These are phyloP conservation scores for Ammodytes dubius DNA, from an alignment of 2,113 vertebrate genomes.

Conservation along the genomic window DNA sequence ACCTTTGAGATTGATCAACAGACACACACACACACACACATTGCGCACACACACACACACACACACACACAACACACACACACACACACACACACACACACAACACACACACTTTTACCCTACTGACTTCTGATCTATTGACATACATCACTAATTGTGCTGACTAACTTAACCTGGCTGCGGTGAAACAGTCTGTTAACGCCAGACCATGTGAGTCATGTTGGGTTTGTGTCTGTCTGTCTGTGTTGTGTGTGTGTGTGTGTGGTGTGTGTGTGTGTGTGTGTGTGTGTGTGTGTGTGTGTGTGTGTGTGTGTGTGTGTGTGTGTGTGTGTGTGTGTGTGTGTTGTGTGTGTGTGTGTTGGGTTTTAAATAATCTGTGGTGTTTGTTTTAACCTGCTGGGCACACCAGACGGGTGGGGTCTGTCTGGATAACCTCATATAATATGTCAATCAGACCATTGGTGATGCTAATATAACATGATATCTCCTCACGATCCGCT, in stretches of 20 bases:
- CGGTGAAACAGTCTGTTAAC: not conserved
- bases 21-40: constrained; percentile 2
- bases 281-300: too few species aligned
- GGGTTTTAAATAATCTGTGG: not conserved
- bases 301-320: too few species aligned
- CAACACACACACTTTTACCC: constrained; percentile 48
- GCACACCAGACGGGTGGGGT: constrained; percentile 19
- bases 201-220: not conserved
- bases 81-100: constrained; percentile 22
- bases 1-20: not conserved
- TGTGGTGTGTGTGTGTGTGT: too few species aligned
- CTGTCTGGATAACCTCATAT: not conserved
- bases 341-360: too few species aligned
- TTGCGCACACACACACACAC: constrained; percentile 41
- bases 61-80: constrained; percentile 52
- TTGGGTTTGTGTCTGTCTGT: too few species aligned
- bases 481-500: too few species aligned
- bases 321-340: too few species aligned
- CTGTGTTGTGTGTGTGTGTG: too few species aligned
- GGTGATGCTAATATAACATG: not conserved
- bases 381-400: constrained; percentile 38
- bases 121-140: constrained; percentile 1
- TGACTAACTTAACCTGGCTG: constrained; percentile 14
- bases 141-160: not conserved
- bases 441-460: not conserved